These are phyloP conservation scores for Portevinia maculata DNA, from an alignment of 2,888 invertebrate species.

Conservation along the genomic window DNA sequence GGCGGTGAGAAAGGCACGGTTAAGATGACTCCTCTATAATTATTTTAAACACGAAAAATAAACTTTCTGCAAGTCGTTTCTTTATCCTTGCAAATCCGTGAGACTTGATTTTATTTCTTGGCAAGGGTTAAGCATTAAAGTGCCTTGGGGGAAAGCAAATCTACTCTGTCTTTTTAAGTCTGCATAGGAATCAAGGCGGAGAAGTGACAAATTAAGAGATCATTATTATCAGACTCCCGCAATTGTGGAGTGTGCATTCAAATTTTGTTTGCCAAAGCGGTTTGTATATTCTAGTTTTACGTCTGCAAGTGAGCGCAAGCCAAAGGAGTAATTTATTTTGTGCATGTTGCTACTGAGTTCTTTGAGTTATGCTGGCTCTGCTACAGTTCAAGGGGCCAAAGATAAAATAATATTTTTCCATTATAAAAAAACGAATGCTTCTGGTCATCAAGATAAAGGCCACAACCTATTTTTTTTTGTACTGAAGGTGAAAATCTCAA, in stretches of 20 bases:
- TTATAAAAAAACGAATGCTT: too few species aligned
- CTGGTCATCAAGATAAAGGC: too few species aligned
- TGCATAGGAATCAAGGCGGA: slow-evolving; percentile 7
- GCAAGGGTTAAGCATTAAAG: slow-evolving; percentile 43
- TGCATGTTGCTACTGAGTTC: too few species aligned
- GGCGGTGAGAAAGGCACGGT: slow-evolving; percentile 34
- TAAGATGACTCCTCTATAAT: slow-evolving; percentile 50
- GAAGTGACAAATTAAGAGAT: slow-evolving; percentile 10
- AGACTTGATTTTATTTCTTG: slow-evolving; percentile 54
- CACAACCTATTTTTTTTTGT: too few species aligned
- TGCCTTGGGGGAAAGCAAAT: neutral
- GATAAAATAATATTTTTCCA: too few species aligned
- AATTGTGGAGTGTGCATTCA: neutral
- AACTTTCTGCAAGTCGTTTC: slow-evolving; percentile 41
- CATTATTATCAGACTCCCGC: slow-evolving; percentile 26
- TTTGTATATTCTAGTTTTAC: neutral
- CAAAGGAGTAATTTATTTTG: too few species aligned
- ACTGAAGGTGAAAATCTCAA: too few species aligned
- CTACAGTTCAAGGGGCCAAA: neutral
- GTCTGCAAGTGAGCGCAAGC: too few species aligned
- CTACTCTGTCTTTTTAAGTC: slow-evolving; percentile 13
- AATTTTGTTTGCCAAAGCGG: neutral
- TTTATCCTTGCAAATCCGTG: slow-evolving; percentile 21
- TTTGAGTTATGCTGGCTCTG: too few species aligned
- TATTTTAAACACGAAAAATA: slow-evolving; percentile 52